Evolutionary conservation across 1,140 invertebrate species (phyloP), one percentile per base, ranked within the genome.

Genomic region (Drosophila aff.): DNA sequence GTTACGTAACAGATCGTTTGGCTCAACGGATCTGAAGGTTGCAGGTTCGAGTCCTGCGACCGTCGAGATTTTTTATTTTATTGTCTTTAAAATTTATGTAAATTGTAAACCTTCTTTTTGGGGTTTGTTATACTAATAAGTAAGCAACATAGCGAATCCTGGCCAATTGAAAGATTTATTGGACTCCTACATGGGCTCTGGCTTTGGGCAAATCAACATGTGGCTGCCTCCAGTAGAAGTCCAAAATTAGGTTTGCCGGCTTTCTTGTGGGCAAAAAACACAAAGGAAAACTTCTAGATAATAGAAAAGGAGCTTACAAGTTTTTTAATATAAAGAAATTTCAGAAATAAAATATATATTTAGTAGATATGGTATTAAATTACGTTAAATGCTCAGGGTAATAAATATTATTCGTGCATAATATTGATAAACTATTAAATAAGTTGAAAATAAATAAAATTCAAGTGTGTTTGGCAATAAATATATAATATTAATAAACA

Each of bases 11-110:
- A 2, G 64, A n/a, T 41, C 59, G 64, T 71, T 76, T 83, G 81
- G 81, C 81, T 81, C 61, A 84, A 83, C 61, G 76, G 81, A 84
- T 83, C 81, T 84, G 74, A 84, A 82, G 76, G 72, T 83, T 83
- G 81, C 74, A 79, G 81, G 81, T 83, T 82, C 80, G 80, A 83
- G 53, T 83, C 81, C 81, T 57, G 64, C 47, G 33, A 58, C 40
- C 64, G 68, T 69, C 67, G 11, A 18, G 3, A 3, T 1, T 5
- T 31, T 46, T 9, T 43, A 7, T 49, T 18, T 15, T 26, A 23
- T 36, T 13, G n/a, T 16, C 7, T 11, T 6, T 11, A 16, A 52
- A 11, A 50, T 28, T 4, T 11, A 28, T 2, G 16, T n/a, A 11
- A 16, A 16, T 23, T 15, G 2, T 23, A 8, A 6, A 5, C 15